phyloP scores from a whole-genome alignment of 2,113 vertebrate genomes.

The Chamaea fasciata region DNA sequence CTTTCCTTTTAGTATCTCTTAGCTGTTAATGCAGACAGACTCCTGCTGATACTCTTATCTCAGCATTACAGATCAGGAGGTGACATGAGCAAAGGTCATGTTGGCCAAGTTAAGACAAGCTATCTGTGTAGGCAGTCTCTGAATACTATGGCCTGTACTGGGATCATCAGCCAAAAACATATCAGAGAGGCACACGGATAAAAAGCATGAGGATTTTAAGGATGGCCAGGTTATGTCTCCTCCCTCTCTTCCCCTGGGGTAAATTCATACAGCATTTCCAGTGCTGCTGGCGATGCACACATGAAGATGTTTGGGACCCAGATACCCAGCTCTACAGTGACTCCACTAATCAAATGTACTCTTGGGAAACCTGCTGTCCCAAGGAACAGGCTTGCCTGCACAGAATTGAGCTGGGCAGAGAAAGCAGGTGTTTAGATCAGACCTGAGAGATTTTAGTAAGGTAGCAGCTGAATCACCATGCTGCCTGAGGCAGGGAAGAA shows the following conservation, averaged over 20 bases:
- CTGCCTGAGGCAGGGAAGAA: background rate
- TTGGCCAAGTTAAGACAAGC: background rate
- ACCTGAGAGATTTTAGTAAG: background rate
- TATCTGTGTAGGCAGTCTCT: background rate
- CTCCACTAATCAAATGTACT: background rate
- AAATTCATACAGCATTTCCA: background rate
- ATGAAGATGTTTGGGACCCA: background rate
- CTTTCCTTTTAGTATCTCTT: background rate
- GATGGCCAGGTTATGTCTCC: background rate
- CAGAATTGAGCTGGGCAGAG: background rate
- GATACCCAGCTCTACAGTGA: background rate
- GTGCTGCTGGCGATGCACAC: background rate
- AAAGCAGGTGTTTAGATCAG: background rate
- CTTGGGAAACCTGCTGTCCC: background rate
- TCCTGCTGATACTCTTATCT: slow-evolving; percentile 17
- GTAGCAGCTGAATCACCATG: background rate
- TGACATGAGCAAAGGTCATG: background rate
- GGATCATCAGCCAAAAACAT: background rate
- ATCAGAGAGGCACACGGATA: fast-evolving
- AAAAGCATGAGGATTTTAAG: background rate
- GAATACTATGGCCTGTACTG: background rate
- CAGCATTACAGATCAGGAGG: background rate
- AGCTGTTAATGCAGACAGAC: background rate
- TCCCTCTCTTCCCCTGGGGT: background rate
- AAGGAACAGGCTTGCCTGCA: background rate